A percentile compares a stretch with the other conserved stretches of the same genome.
Evolutionary conservation across 1,140 invertebrate genomes (phyloP).

Genomic region (Penaeus indicus): DNA sequence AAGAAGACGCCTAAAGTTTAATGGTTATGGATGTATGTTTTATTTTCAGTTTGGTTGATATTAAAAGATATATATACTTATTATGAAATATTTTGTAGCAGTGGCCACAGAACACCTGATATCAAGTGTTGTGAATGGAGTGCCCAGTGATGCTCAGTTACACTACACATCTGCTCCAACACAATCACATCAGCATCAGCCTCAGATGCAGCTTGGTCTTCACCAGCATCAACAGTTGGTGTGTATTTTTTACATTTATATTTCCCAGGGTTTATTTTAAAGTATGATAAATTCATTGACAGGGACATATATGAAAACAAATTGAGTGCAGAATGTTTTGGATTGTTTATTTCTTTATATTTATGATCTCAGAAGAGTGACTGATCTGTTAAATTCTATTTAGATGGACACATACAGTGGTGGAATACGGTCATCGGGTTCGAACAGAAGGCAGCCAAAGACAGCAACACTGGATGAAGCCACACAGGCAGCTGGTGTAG

Average conservation of each 20-base stretch:
- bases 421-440: conserved; percentile 23
- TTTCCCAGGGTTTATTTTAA: too few relatives aligned
- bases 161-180: conserved; percentile 37
- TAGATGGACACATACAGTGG: conserved; percentile 32
- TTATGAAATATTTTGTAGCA: neutral
- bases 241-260: neutral
- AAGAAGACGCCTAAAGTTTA: too few relatives aligned
- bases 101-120: conserved; percentile 45
- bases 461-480: neutral
- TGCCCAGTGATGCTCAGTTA: conserved; percentile 25
- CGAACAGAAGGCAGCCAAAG: neutral
- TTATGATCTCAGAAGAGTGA: neutral
- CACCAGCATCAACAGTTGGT: conserved; percentile 35
- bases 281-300: too few relatives aligned
- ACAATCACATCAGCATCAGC: neutral
- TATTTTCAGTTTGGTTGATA: too few relatives aligned
- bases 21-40: too few relatives aligned
- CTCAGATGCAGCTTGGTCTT: conserved; percentile 3
- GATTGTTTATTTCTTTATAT: too few relatives aligned
- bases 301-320: too few relatives aligned
- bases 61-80: too few relatives aligned
- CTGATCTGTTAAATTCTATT: neutral
- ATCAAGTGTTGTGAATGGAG: conserved; percentile 41
- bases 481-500: neutral
- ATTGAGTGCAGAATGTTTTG: too few relatives aligned